phyloP scores from a whole-genome alignment of 1,140 invertebrate genomes.

The Popillia japonica region DNA sequence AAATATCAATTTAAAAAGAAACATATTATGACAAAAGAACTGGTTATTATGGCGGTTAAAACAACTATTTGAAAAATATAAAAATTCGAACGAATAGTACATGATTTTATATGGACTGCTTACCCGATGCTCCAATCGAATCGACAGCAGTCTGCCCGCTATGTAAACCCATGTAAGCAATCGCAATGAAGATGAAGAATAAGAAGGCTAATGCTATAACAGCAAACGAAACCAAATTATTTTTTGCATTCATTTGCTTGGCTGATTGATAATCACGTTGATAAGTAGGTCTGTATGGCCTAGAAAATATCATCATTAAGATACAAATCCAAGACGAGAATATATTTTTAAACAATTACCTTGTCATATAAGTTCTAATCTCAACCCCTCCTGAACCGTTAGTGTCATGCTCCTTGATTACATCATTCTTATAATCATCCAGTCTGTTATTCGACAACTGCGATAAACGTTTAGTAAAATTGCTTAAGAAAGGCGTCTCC shows the following conservation, averaged over 20 bases:
- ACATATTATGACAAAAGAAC: not conserved
- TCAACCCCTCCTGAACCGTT: constrained; percentile 50
- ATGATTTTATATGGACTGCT: constrained; percentile 38
- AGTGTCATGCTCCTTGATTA: constrained; percentile 55
- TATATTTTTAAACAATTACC: constrained; percentile 39
- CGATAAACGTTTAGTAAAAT: constrained; percentile 70
- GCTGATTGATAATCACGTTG: constrained; percentile 62
- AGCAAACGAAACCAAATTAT: constrained; percentile 71
- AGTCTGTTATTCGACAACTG: constrained; percentile 63
- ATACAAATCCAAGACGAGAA: too few species aligned
- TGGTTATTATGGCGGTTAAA: not conserved
- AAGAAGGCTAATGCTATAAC: constrained; percentile 68
- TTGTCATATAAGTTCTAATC: constrained; percentile 43
- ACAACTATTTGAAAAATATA: not conserved
- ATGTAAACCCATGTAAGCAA: constrained; percentile 72
- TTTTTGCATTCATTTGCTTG: constrained; percentile 65
- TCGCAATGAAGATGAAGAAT: constrained; percentile 72
- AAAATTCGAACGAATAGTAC: too few species aligned
- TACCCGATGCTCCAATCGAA: constrained; percentile 50
- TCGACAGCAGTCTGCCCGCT: constrained; percentile 34
- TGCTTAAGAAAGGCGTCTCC: constrained; percentile 73
- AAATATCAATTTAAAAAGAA: too few species aligned
- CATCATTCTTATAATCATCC: constrained; percentile 52
- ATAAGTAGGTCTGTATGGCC: constrained; percentile 53
- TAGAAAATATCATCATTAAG: constrained; percentile 24